These are phyloP conservation scores for Dugesia japonica DNA, from an alignment of 2,888 invertebrate species.

Conservation along the genomic window DNA sequence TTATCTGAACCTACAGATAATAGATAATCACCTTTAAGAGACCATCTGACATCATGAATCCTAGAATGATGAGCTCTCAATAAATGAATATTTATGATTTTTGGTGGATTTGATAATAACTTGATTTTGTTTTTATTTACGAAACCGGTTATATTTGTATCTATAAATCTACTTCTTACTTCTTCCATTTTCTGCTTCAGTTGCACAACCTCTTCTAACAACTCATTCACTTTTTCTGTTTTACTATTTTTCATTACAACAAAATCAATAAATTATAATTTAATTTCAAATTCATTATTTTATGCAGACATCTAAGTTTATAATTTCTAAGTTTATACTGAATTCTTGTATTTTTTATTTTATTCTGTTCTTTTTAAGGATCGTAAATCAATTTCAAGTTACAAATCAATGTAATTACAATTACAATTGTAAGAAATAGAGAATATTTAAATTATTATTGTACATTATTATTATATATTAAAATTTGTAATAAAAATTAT, in stretches of 20 bases:
- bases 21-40: neutral
- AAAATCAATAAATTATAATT: too few relatives aligned
- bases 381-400: too few relatives aligned
- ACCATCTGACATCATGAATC: conserved; percentile 28
- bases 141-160: neutral
- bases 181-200: conserved; percentile 23
- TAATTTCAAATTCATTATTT: too few relatives aligned
- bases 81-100: conserved; percentile 20
- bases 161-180: neutral
- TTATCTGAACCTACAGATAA: conserved; percentile 24
- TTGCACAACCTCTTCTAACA: conserved; percentile 20
- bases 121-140: neutral
- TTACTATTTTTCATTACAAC: conserved; percentile 20
- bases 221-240: conserved; percentile 20
- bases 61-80: conserved; percentile 21
- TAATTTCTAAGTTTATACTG: too few relatives aligned
- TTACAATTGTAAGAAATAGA: too few relatives aligned
- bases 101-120: neutral
- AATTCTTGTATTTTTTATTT: too few relatives aligned
- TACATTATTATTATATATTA: too few relatives aligned
- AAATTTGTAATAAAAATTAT: too few relatives aligned
- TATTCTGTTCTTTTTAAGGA: too few relatives aligned
- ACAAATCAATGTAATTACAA: too few relatives aligned
- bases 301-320: too few relatives aligned
- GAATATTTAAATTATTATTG: too few relatives aligned